Conservation (phyloP, 2,888 invertebrate species). For the Coelinius sp. region DNA sequence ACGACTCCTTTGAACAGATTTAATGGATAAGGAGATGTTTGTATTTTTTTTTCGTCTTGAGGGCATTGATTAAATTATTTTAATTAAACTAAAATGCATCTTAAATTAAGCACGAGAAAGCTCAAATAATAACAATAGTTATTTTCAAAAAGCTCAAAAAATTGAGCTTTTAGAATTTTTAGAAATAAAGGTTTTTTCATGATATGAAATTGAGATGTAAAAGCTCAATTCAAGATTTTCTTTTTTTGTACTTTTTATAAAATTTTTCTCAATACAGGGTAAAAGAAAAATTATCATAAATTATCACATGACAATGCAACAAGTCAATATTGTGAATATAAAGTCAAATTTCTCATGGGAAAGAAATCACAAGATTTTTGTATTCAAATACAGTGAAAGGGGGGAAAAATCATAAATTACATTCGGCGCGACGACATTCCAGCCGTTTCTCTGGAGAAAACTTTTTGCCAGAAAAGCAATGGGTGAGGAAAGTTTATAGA, state of each 20-base stretch:
- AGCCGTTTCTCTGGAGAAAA: slow-evolving; percentile 19
- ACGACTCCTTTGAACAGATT: not conserved
- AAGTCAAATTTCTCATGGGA: not conserved
- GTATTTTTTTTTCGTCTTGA: not conserved
- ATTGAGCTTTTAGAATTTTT: too few relatives aligned
- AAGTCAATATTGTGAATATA: slow-evolving; percentile 21
- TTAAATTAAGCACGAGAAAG: too few relatives aligned
- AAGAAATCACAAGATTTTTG: slow-evolving; percentile 8
- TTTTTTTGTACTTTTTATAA: too few relatives aligned
- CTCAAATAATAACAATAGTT: too few relatives aligned
- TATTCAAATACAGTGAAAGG: not conserved
- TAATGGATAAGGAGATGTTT: not conserved
- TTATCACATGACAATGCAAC: slow-evolving; percentile 7
- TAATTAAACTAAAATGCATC: too few relatives aligned
- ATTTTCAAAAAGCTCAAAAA: too few relatives aligned
- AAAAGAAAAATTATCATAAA: not conserved
- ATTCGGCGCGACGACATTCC: slow-evolving; percentile 38
- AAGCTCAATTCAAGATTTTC: too few relatives aligned
- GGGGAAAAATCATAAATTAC: slow-evolving; percentile 48
- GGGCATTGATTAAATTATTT: too few relatives aligned
- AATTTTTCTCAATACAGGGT: too few relatives aligned
- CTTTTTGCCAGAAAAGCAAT: slow-evolving; percentile 9
- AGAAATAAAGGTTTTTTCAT: too few relatives aligned
- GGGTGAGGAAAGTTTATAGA: slow-evolving; percentile 5
- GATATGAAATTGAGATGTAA: too few relatives aligned